Evolutionary conservation across 2,888 invertebrate species (phyloP).

Genomic region (Meiosimyza decipiens): DNA sequence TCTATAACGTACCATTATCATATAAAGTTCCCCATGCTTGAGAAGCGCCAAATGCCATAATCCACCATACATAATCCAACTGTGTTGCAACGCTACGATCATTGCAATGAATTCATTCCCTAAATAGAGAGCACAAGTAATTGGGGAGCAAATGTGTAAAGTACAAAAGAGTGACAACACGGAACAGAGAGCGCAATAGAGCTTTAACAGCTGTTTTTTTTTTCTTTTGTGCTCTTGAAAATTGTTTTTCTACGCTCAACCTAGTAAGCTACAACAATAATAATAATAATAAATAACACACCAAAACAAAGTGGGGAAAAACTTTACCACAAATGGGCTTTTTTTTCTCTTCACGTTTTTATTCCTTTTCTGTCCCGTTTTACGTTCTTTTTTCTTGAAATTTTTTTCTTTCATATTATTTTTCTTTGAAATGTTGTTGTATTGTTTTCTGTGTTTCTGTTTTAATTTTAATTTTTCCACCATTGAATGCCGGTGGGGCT

Average conservation of each 20-base stretch:
- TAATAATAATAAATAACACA: too few species aligned
- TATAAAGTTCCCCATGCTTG: too few species aligned
- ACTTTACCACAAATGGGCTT: constrained; percentile 20
- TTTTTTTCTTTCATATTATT: not conserved
- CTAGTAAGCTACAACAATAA: too few species aligned
- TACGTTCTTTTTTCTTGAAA: not conserved
- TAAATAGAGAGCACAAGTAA: too few species aligned
- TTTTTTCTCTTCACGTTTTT: not conserved
- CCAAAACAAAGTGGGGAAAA: constrained; percentile 9
- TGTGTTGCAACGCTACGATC: too few species aligned
- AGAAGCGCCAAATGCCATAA: too few species aligned
- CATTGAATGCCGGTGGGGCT: constrained; percentile 23
- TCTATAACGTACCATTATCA: too few species aligned
- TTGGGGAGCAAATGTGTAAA: too few species aligned
- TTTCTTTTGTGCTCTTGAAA: not conserved
- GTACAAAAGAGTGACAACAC: not conserved
- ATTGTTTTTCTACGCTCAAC: constrained; percentile 20
- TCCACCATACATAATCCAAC: too few species aligned
- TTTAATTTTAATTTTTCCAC: constrained; percentile 21
- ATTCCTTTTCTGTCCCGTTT: not conserved
- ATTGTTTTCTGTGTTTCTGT: constrained; percentile 10
- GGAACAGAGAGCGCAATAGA: not conserved
- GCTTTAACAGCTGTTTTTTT: not conserved
- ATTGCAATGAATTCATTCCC: too few species aligned
- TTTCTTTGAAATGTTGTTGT: constrained; percentile 6